phyloP scores from a whole-genome alignment of 2,888 invertebrate species.

The Microplitis manilae region DNA sequence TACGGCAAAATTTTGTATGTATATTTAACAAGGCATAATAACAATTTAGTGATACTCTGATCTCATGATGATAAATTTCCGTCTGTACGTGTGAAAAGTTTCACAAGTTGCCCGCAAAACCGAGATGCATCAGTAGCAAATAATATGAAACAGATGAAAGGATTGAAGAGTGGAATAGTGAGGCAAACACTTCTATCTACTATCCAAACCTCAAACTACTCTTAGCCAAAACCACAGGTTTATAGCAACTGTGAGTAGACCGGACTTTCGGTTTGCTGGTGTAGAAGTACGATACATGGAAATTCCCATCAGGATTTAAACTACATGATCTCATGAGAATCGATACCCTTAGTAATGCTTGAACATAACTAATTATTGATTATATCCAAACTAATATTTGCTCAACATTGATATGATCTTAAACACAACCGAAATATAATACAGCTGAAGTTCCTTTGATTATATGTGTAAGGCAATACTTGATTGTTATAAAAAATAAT shows the following conservation, averaged over 20 bases:
- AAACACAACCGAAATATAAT: background rate
- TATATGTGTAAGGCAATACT: background rate
- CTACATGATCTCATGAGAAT: background rate
- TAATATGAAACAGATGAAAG: background rate
- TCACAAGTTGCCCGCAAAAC: background rate
- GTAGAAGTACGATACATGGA: background rate
- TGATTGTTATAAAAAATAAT: conserved; percentile 8
- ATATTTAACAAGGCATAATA: background rate
- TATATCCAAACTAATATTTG: background rate
- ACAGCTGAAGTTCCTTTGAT: background rate
- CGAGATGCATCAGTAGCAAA: conserved; percentile 1
- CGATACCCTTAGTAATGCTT: background rate
- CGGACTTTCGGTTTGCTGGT: background rate
- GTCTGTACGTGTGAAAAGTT: background rate
- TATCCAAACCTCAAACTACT: conserved; percentile 4
- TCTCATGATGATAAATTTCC: background rate
- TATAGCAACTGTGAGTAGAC: background rate
- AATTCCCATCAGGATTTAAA: background rate
- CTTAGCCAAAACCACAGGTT: background rate
- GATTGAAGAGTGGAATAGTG: conserved; percentile 12
- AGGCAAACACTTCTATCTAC: conserved; percentile 9
- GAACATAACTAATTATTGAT: background rate
- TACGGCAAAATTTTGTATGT: too few species aligned
- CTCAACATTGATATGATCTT: background rate
- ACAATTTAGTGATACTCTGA: background rate